Base-by-base conservation (phyloP, 37 sponge, comb jelly and placozoan species). In the Theonella swinhoei region DNA sequence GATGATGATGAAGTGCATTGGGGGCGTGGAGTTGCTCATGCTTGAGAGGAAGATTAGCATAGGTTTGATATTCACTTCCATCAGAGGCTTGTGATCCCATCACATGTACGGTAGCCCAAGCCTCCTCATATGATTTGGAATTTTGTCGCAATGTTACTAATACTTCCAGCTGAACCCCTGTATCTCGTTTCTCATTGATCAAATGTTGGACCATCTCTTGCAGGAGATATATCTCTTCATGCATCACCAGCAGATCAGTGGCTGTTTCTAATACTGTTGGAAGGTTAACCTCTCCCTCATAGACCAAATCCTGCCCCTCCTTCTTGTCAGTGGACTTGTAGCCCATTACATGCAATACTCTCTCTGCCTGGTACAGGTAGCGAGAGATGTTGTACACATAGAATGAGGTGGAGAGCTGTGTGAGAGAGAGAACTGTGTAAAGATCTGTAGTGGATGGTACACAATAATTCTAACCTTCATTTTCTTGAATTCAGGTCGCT, bases 181-280 rank as follows among this genome's bases (percentile, higher is more conserved):
- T n/a, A n/a, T n/a, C n/a, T n/a, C n/a, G n/a, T n/a, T n/a, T n/a
- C n/a, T n/a, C n/a, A n/a, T n/a, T n/a, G n/a, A n/a, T n/a, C 54
- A 47, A 14, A 7, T 17, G 7, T 47, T 7, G 4, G 3, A 73
- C 83, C n/a, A 58, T 8, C 39, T 31, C 75, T 17, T 73, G 32
- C 24, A 83, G 40, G 19, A 25, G 64, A 37, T 83, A 83, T 29
- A 88, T 38, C 62, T 78, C 83, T 2, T 62, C 30, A 26, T 77
- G 78, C 24, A 88, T 62, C 2, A 82, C 66, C 1, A 88, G 78
- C 62, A 88, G 36, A 70, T 88, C 89, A 20, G 78, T 63, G 33
- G 70, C 72, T 2, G 72, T 70, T 36, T 77, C 58, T 3, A 42
- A 7, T 0, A 88, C 37, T 5, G 32, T 42, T 2, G 76, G 64